These are phyloP conservation scores for Danio jaintianensis DNA, from an alignment of 2,797 vertebrate genomes.

Conservation along the genomic window DNA sequence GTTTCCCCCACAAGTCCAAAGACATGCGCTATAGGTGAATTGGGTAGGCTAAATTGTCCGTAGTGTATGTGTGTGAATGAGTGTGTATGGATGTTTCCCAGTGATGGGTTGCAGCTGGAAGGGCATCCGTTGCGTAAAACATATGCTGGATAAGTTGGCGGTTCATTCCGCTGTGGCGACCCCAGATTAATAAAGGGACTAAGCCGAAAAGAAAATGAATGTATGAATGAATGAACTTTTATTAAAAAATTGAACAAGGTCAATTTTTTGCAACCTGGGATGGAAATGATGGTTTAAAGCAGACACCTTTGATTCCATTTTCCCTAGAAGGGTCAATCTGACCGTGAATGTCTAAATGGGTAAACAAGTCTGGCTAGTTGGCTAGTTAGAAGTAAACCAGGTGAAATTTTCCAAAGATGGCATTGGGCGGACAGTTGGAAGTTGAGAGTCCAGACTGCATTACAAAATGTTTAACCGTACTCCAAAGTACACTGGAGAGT, in stretches of 20 bases:
- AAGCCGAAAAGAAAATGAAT: too few species aligned
- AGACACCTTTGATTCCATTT: not conserved
- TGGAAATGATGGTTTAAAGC: conserved; percentile 8
- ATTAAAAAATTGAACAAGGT: not conserved
- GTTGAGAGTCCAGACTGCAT: not conserved
- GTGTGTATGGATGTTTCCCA: too few species aligned
- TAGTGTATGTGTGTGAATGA: too few species aligned
- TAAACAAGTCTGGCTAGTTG: conserved; percentile 32
- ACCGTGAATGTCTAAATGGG: conserved; percentile 48
- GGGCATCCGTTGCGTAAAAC: too few species aligned
- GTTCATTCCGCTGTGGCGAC: too few species aligned
- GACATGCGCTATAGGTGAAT: too few species aligned
- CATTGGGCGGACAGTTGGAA: conserved; percentile 65
- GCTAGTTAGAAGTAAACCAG: conserved; percentile 16
- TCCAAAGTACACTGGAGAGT: not conserved
- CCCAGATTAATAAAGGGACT: too few species aligned
- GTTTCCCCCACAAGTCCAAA: too few species aligned
- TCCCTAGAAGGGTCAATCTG: not conserved
- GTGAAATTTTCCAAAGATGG: conserved; percentile 71
- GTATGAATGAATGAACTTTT: too few species aligned
- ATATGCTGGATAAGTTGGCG: too few species aligned
- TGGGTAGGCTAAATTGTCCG: too few species aligned
- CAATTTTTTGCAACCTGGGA: not conserved
- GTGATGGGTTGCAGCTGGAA: too few species aligned
- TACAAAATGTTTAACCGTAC: conserved; percentile 1